A percentile compares a stretch with the other conserved stretches of the same genome.
Conservation (phyloP, 2,797 vertebrate species). For the Ptychadena robeensis region DNA sequence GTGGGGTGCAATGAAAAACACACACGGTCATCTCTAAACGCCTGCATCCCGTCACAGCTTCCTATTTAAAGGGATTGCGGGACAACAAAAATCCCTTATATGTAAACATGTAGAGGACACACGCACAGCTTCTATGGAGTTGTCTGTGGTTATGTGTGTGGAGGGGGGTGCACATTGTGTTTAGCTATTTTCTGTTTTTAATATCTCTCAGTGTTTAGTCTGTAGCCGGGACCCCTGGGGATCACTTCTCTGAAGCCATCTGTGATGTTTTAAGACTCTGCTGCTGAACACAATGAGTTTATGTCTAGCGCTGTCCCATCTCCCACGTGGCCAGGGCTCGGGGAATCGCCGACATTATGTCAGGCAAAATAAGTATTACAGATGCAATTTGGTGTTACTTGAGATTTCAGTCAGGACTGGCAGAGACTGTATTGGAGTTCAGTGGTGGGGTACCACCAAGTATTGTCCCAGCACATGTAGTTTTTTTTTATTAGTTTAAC, state of each 20-base stretch:
- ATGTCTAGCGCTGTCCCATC: conserved; percentile 48
- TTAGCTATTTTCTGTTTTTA: conserved; percentile 45
- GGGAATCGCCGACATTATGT: background rate
- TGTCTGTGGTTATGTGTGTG: background rate
- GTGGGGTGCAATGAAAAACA: too few species aligned
- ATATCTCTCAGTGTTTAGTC: conserved; percentile 56
- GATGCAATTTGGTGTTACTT: conserved; percentile 12
- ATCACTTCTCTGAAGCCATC: conserved; percentile 32
- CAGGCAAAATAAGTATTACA: background rate
- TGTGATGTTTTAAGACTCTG: conserved; percentile 45
- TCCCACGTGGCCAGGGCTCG: conserved; percentile 15
- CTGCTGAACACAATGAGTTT: conserved; percentile 26
- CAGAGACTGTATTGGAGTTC: too few species aligned
- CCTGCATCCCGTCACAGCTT: too few species aligned
- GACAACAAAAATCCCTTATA: background rate
- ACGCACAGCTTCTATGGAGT: background rate
- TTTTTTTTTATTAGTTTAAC: too few species aligned
- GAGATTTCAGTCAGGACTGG: background rate
- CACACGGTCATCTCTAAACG: too few species aligned
- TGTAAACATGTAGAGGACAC: background rate
- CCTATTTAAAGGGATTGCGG: background rate
- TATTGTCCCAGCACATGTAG: too few species aligned
- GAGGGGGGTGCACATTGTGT: background rate
- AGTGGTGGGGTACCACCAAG: too few species aligned
- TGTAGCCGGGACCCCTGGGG: conserved; percentile 47